Percentiles rank a stretch among this genome's conserved stretches.
phyloP scores from a whole-genome alignment of 2,888 invertebrate genomes.

The Sceliomorpha sp. region DNA sequence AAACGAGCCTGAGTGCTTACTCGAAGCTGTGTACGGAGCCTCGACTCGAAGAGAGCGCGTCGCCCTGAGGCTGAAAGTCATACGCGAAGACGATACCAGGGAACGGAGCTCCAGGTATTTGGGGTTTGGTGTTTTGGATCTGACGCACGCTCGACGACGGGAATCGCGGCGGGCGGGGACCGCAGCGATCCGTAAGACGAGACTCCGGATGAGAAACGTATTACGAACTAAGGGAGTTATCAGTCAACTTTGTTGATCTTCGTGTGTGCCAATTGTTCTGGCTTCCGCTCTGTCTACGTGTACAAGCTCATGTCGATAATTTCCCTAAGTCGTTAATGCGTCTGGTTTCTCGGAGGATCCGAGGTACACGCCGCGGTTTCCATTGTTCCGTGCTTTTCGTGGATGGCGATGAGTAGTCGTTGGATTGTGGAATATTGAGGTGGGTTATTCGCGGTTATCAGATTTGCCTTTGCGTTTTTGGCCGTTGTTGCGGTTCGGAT shows the following conservation, averaged over 20 bases:
- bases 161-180: slow-evolving; percentile 14
- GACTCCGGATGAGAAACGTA: slow-evolving; percentile 27
- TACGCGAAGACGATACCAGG: slow-evolving; percentile 21
- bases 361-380: slow-evolving; percentile 16
- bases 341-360: slow-evolving; percentile 19
- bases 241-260: slow-evolving; percentile 27
- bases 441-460: slow-evolving; percentile 43
- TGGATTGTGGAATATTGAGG: slow-evolving; percentile 34
- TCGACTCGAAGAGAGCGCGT: slow-evolving; percentile 39
- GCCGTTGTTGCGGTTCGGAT: too few species aligned
- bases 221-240: slow-evolving; percentile 50
- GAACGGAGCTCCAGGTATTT: slow-evolving; percentile 47
- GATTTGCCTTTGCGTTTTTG: too few species aligned
- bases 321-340: slow-evolving; percentile 53
- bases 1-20: slow-evolving; percentile 52
- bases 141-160: slow-evolving; percentile 29
- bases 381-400: slow-evolving; percentile 21
- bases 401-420: slow-evolving; percentile 5
- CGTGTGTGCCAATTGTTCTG: slow-evolving; percentile 13
- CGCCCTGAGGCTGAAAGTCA: slow-evolving; percentile 37
- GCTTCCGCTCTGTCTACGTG: slow-evolving; percentile 5
- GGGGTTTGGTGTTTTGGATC: slow-evolving; percentile 7
- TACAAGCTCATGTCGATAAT: slow-evolving; percentile 37
- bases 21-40: slow-evolving; percentile 46
- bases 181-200: neutral